Evolutionary conservation across 2,113 vertebrate genomes (phyloP).

Genomic region (Carollia perspicillata): DNA sequence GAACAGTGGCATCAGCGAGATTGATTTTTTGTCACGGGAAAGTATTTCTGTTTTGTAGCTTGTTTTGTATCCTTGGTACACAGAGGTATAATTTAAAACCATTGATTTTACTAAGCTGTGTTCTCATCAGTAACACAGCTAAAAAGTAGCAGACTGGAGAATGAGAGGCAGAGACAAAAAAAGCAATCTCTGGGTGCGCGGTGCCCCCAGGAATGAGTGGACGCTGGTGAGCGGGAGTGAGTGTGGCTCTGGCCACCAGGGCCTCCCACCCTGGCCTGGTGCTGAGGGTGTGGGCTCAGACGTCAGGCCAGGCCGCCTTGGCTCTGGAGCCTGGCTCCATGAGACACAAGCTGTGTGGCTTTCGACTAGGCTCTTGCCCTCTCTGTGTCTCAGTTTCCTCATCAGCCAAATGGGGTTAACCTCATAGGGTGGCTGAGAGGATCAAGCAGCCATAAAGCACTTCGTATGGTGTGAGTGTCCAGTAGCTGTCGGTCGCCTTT

Average conservation of each 20-base stretch:
- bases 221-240: fast-evolving
- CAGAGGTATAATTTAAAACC: constrained; percentile 80
- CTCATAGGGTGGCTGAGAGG: fast-evolving
- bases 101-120: constrained; percentile 81
- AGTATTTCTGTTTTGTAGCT: constrained; percentile 74
- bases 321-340: background rate
- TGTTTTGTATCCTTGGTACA: constrained; percentile 73
- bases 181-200: background rate
- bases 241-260: fast-evolving
- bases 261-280: fast-evolving
- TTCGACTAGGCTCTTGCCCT: background rate
- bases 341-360: background rate
- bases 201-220: background rate
- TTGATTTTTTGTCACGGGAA: constrained; percentile 77
- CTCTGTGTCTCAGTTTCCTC: constrained; percentile 1
- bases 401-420: background rate
- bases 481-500: too few species aligned
- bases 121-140: constrained; percentile 72
- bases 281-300: fast-evolving
- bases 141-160: constrained; percentile 69
- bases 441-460: background rate
- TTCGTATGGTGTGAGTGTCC: fast-evolving
- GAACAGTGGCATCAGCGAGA: constrained; percentile 75
- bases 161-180: background rate
- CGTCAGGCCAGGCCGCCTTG: background rate